Conservation (phyloP, 2,888 invertebrate species). For the Gari tellinella region DNA sequence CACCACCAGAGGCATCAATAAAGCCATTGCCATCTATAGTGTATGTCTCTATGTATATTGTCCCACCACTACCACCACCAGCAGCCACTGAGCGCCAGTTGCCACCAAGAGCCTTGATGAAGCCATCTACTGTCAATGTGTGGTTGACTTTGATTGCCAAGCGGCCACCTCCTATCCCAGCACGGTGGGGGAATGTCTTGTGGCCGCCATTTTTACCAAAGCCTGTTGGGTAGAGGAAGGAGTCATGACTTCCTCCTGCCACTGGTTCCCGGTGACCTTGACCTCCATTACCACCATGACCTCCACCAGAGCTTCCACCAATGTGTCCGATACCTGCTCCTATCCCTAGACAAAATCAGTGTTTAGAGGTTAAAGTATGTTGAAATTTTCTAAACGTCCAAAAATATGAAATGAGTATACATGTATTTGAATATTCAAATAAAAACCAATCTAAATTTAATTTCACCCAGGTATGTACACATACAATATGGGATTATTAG, state of each 20-base stretch:
- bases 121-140: constrained; percentile 70
- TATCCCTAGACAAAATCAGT: constrained; percentile 9
- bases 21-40: constrained; percentile 70
- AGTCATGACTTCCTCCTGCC: constrained; percentile 67
- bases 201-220: constrained; percentile 76
- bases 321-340: constrained; percentile 59
- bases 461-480: no score
- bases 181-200: constrained; percentile 67
- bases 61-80: constrained; percentile 75
- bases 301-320: constrained; percentile 71
- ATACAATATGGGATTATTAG: no score
- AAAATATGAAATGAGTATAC: no score
- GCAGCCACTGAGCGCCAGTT: constrained; percentile 65
- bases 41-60: constrained; percentile 66
- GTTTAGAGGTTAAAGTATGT: no score
- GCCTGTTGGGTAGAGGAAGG: constrained; percentile 63
- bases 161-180: constrained; percentile 71
- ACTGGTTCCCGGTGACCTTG: constrained; percentile 62
- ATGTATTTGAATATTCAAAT: no score
- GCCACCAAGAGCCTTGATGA: constrained; percentile 65
- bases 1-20: constrained; percentile 69
- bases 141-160: constrained; percentile 64
- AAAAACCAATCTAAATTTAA: no score
- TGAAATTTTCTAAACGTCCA: no score
- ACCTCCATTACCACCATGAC: constrained; percentile 76